Conservation (phyloP, 2,113 vertebrate species). For the Chroicocephalus ridibundus region DNA sequence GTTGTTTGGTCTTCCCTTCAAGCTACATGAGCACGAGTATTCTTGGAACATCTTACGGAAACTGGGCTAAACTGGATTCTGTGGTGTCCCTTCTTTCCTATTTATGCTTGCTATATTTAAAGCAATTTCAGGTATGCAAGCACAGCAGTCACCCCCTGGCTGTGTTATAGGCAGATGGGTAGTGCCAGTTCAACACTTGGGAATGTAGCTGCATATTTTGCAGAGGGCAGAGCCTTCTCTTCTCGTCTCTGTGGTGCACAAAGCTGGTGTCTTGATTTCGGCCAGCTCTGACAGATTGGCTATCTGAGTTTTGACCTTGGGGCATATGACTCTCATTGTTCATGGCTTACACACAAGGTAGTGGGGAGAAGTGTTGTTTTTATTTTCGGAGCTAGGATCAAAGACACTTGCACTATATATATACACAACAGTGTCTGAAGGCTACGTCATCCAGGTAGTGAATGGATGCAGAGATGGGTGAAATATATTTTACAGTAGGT, state of each 20-base stretch:
- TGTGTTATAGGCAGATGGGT: neutral
- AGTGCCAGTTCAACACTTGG: neutral
- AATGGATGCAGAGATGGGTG: neutral
- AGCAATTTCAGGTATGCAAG: neutral
- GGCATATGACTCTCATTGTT: fast-evolving
- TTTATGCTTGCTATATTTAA: neutral
- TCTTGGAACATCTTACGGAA: neutral
- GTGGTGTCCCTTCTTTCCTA: neutral
- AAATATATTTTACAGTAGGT: neutral
- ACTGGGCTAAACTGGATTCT: neutral
- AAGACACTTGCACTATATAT: neutral
- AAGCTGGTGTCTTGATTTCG: neutral
- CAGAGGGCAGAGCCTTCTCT: neutral
- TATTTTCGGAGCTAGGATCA: neutral
- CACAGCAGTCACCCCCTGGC: neutral
- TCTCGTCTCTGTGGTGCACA: neutral
- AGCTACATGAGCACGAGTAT: fast-evolving
- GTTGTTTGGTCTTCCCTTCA: neutral
- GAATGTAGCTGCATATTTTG: neutral
- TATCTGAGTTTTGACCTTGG: neutral
- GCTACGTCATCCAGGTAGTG: neutral
- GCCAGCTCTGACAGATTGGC: neutral
- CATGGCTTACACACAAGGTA: neutral
- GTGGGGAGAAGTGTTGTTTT: neutral
- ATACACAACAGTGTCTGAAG: neutral